Evolutionary conservation across 2,888 invertebrate species (phyloP), one percentile per base, ranked within the genome.

Genomic region (Alitta virens): DNA sequence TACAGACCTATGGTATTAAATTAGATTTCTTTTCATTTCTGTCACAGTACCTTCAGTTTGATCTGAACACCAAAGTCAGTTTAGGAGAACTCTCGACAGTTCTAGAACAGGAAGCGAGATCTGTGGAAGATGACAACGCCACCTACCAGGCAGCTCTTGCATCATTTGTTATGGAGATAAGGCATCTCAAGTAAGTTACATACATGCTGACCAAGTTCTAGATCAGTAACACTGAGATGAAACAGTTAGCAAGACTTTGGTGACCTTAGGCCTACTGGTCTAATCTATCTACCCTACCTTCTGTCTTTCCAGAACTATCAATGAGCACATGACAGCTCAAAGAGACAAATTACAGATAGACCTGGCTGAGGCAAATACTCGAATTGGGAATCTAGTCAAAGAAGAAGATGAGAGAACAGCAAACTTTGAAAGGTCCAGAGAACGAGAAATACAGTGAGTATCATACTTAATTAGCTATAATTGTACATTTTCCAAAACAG

Each of bases 371-470:
- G 91, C 93, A 0, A 92, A 94, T 77, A 86, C 89, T 62, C 86
- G 94, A 70, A 91, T 92, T 0, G 86, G 88, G 0, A 79, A 92
- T 59, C 84, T 95, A 56, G 94, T 93, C 1, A 91, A 91, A 72
- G 95, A 95, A 81, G 90, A 94, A 1, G 95, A 96, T 79, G 95
- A 95, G 75, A 89, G 90, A 72, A 93, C 94, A 79, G 87, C 89
- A 0, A 87, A 89, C 63, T 86, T 94, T 77, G 94, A 95, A 79
- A 88, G 88, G 66, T 88, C 88, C 33, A 86, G 90, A 27, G 88
- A 89, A 75, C 86, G 87, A 53, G 83, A 85, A 68, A 74, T 86
- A n/a, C 80, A 83, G 82, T 88, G 86, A 83, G 86, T 89, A 23
- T 7, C n/a, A n/a, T n/a, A n/a, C n/a, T 2, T 9, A 50, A 18